Percentiles rank a stretch among this genome's conserved stretches.
These are phyloP conservation scores for Eupithecia subumbrata DNA, from an alignment of 2,888 invertebrate species.

Conservation along the genomic window DNA sequence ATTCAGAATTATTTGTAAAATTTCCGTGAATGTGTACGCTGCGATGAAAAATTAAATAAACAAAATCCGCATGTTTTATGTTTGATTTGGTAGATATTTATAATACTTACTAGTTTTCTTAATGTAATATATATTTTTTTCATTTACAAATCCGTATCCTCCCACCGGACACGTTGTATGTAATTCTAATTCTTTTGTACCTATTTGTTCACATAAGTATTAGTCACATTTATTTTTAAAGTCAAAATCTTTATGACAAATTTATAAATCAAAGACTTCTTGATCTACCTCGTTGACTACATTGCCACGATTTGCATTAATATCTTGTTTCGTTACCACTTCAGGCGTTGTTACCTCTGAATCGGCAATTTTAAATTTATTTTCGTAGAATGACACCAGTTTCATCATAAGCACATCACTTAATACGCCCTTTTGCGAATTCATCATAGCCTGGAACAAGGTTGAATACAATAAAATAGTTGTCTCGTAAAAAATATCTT, in stretches of 20 bases:
- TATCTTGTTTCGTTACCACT: not conserved
- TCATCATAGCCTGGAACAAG: constrained; percentile 44
- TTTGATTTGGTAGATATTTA: too few relatives aligned
- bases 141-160: too few relatives aligned
- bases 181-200: not conserved
- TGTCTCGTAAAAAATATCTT: not conserved
- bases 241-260: not conserved
- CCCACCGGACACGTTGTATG: too few relatives aligned
- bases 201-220: not conserved
- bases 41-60: too few relatives aligned
- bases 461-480: not conserved
- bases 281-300: not conserved
- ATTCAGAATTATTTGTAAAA: too few relatives aligned
- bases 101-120: too few relatives aligned
- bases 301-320: not conserved
- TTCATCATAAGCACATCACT: constrained; percentile 68
- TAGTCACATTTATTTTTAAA: not conserved
- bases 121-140: too few relatives aligned
- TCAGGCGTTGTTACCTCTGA: constrained; percentile 32
- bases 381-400: constrained; percentile 69
- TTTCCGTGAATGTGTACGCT: too few relatives aligned
- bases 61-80: too few relatives aligned
- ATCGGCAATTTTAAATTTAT: constrained; percentile 62
- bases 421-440: constrained; percentile 52
- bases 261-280: constrained; percentile 7